These are phyloP conservation scores for Holcopasites calliopsidis DNA, from an alignment of 1,140 invertebrate species.

Conservation along the genomic window DNA sequence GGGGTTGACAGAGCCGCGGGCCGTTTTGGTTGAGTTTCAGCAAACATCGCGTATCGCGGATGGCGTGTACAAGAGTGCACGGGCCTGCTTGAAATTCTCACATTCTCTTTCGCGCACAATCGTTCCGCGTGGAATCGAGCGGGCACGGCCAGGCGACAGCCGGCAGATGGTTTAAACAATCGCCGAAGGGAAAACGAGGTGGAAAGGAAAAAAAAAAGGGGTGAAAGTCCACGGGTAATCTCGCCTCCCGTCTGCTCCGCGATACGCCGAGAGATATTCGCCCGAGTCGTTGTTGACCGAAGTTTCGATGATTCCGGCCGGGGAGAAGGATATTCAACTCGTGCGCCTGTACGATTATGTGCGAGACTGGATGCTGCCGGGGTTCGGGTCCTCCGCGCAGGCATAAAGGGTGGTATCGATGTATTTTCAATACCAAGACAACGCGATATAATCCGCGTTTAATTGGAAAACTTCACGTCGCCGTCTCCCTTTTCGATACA, in stretches of 20 bases:
- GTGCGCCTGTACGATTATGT: slow-evolving; percentile 59
- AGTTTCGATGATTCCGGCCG: slow-evolving; percentile 64
- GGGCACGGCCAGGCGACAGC: slow-evolving; percentile 33
- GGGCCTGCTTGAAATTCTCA: slow-evolving; percentile 64
- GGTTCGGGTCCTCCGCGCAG: slow-evolving; percentile 23
- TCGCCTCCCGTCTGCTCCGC: slow-evolving; percentile 55
- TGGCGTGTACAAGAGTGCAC: slow-evolving; percentile 58
- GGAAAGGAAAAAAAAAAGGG: slow-evolving; percentile 47
- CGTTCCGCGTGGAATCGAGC: slow-evolving; percentile 51
- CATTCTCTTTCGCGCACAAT: slow-evolving; percentile 57
- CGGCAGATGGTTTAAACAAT: slow-evolving; percentile 62
- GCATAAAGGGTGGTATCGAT: slow-evolving; percentile 66
- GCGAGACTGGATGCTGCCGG: slow-evolving; percentile 28
- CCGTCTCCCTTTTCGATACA: slow-evolving; percentile 59
- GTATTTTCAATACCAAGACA: slow-evolving; percentile 78
- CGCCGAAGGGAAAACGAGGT: slow-evolving; percentile 61
- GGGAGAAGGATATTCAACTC: slow-evolving; percentile 60
- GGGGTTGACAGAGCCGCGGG: slow-evolving; percentile 44
- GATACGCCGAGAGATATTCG: slow-evolving; percentile 67
- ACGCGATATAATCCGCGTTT: slow-evolving; percentile 78
- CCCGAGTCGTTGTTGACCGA: slow-evolving; percentile 70
- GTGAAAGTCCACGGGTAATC: slow-evolving; percentile 47
- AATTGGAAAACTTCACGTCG: slow-evolving; percentile 77
- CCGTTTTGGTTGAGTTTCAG: slow-evolving; percentile 55
- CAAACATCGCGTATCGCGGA: slow-evolving; percentile 58